Evolutionary conservation across 2,888 invertebrate species (phyloP), one percentile per base, ranked within the genome.

Genomic region (Clunio marinus): DNA sequence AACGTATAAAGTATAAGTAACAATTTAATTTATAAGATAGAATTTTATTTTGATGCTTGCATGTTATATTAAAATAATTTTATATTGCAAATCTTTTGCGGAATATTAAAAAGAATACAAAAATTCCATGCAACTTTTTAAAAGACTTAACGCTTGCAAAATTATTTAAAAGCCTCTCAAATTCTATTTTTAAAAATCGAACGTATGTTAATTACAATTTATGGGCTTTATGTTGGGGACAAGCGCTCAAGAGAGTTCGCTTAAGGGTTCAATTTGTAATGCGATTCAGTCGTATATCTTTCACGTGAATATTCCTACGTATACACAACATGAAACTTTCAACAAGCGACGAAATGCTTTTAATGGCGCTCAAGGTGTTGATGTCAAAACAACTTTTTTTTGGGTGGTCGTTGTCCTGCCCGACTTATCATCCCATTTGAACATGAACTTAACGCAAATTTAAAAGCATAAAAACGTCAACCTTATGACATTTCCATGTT

Each of bases 131-230:
- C 7, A 32, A 32, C 35, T 32, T 5, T 5, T 32, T 13, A 13
- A 32, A 32, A 32, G 35, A 32, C 7, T 32, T 32, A 32, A 32
- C 13, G 35, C 7, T 57, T 57, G 57, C 57, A 57, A 57, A 57
- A 60, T 60, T 35, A 28, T 24, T 63, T 35, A 28, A 60, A 35
- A 59, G 32, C 35, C 22, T 13, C 41, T 63, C 10, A 45, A 45
- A 46, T 25, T 46, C 22, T 25, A 15, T 57, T n/a, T n/a, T 57
- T 22, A 13, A 45, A 22, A 22, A 22, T 55, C 20, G 57, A 57
- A 27, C n/a, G 15, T 24, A 27, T 66, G 66, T 66, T 66, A 66
- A 66, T 66, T 66, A 66, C 55, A 66, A 66, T 66, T 66, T 66
- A 66, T 66, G 63, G 63, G 25, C 46, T 63, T 41, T 63, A 46